Base-by-base conservation (phyloP, 1,140 invertebrate genomes). In the Helicoverpa zea region DNA sequence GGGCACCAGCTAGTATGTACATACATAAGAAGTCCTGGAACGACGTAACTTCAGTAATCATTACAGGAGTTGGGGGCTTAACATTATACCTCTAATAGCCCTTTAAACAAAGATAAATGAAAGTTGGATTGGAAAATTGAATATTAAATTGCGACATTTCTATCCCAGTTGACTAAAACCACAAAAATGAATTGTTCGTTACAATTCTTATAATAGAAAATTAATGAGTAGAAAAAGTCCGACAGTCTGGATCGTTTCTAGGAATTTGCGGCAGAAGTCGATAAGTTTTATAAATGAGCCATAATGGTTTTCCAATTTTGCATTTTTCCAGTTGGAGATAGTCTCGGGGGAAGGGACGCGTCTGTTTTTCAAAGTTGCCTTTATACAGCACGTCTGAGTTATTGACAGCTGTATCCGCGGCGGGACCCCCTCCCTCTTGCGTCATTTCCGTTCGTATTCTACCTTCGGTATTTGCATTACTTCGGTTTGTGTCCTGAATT, bases 391-490 rank as follows among this genome's bases (percentile, higher is more conserved):
- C 49, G 59, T 52, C 61, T 63, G 51, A 16, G 47, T 77, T 61
- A 77, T 61, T 77, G 75, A 66, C 75, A 61, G 49, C 61, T 66
- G 75, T 66, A 77, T 64, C 61, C 70, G 70, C 35, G 52, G 14
- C 70, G 29, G 49, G 68, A 35, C 52, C 29, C 23, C 14, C 75
- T 54, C 18, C 49, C 75, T 51, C 75, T 54, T 64, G 47, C 75
- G 18, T 77, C 59, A 18, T 54, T 66, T 64, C 75, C 59, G 49
- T 35, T 54, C 72, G 35, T 75, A 18, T 75, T 75, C 30, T 47
- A 23, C 58, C 58, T 58, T 59, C 73, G 43, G 58, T 61, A 75
- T 75, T 75, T 49, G 73, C 73, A 75, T 75, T 58, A 75, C 35
- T 75, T 61, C 52, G 43, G 58, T 30, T 72, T 30, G 49, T 52